Percentiles rank a stretch among this genome's conserved stretches.
Evolutionary conservation across 2,797 vertebrate genomes (phyloP).

Genomic region (Phataginus tetradactyla): DNA sequence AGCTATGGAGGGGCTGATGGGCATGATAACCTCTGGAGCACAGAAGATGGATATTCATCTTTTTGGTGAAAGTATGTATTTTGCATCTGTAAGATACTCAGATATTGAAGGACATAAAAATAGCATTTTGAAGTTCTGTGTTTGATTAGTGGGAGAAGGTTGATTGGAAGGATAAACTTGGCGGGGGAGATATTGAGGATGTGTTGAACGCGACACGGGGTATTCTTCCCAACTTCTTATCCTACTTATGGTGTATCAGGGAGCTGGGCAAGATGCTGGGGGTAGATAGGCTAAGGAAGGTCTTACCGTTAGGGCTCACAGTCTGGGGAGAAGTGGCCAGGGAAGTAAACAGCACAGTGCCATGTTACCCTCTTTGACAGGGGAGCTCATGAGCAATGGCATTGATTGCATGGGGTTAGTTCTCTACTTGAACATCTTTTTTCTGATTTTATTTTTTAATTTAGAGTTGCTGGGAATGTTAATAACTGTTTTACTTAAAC

Average conservation of each 20-base stretch:
- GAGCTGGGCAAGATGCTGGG: neutral
- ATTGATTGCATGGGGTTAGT: neutral
- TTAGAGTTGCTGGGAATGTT: neutral
- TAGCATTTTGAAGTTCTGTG: neutral
- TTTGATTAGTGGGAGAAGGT: neutral
- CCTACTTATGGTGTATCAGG: neutral
- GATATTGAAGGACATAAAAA: neutral
- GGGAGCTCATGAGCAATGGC: neutral
- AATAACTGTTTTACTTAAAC: neutral
- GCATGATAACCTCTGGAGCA: neutral
- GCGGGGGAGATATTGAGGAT: neutral
- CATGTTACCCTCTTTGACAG: neutral
- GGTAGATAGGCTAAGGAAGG: neutral
- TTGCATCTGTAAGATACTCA: neutral
- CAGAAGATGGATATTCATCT: neutral
- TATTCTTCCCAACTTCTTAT: neutral
- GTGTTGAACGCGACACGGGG: neutral
- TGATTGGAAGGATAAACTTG: neutral
- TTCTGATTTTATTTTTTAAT: neutral
- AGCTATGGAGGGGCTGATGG: neutral
- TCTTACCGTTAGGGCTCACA: neutral
- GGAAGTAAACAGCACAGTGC: neutral
- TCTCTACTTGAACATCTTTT: neutral
- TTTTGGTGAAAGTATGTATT: neutral
- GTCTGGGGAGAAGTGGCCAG: neutral